Evolutionary conservation across 1,140 invertebrate genomes (phyloP).

Genomic region (Papilio polyxenes): DNA sequence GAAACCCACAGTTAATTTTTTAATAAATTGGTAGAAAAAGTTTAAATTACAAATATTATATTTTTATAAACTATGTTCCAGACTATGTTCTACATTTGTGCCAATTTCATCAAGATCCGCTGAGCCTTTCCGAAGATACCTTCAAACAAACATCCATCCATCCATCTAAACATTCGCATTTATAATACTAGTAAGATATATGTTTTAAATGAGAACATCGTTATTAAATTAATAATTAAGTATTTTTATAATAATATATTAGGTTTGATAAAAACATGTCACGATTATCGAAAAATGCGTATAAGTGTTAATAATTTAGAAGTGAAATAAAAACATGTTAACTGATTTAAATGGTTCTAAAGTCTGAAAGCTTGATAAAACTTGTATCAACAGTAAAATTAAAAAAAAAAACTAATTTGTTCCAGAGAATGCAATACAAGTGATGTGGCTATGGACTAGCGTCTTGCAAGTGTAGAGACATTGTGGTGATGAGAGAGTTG

Average conservation of each 20-base stretch:
- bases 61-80: background rate
- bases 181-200: background rate
- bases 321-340: background rate
- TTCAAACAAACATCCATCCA: background rate
- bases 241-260: background rate
- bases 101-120: no score
- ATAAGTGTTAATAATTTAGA: background rate
- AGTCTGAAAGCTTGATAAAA: no score
- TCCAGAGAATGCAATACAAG: conserved; percentile 45
- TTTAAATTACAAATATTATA: background rate
- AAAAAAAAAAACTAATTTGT: conserved; percentile 41
- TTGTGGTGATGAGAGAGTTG: conserved; percentile 52
- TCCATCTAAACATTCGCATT: background rate
- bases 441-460: conserved; percentile 36
- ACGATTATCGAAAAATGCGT: background rate
- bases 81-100: no score
- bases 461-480: conserved; percentile 28
- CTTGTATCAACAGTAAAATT: background rate
- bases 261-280: background rate
- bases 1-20: no score
- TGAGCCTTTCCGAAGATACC: no score
- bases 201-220: background rate
- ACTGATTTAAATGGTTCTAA: background rate
- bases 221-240: background rate
- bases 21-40: background rate